Percentiles rank a stretch among this genome's conserved stretches.
These are phyloP conservation scores for Whitmania pigra DNA, from an alignment of 1,140 invertebrate genomes.

Conservation along the genomic window DNA sequence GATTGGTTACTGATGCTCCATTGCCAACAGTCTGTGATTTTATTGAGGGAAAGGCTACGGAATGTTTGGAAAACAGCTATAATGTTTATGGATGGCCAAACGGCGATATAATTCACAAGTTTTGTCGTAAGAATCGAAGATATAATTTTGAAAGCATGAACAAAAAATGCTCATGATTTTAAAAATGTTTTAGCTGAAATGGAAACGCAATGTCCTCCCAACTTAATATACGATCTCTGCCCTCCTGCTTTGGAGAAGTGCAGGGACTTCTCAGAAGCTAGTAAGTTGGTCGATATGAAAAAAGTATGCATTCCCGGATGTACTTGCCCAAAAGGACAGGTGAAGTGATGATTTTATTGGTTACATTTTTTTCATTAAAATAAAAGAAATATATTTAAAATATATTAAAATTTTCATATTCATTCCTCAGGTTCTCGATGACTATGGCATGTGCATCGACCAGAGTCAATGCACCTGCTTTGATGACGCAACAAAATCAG, in stretches of 20 bases:
- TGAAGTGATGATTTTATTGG: neutral
- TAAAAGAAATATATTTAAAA: neutral
- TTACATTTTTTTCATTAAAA: no score
- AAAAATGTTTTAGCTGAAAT: neutral
- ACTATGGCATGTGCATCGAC: neutral
- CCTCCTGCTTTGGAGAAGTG: neutral
- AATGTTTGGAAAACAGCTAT: neutral
- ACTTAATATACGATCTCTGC: neutral
- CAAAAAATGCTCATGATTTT: neutral
- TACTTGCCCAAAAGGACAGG: neutral
- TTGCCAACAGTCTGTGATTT: neutral
- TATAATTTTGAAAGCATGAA: neutral
- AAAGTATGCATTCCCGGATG: conserved; percentile 1
- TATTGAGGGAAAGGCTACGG: neutral
- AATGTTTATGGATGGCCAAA: conserved; percentile 1
- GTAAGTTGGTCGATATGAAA: neutral
- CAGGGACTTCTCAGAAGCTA: neutral
- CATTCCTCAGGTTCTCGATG: no score
- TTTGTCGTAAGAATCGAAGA: conserved; percentile 1
- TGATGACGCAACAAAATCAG: neutral
- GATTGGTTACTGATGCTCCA: neutral
- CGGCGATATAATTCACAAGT: neutral
- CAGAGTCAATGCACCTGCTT: conserved; percentile 4
- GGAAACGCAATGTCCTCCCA: neutral
- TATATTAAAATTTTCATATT: neutral